A percentile compares a stretch with the other conserved stretches of the same genome.
phyloP scores from a whole-genome alignment of 2,797 vertebrate species.

The Decapterus maruadsi region DNA sequence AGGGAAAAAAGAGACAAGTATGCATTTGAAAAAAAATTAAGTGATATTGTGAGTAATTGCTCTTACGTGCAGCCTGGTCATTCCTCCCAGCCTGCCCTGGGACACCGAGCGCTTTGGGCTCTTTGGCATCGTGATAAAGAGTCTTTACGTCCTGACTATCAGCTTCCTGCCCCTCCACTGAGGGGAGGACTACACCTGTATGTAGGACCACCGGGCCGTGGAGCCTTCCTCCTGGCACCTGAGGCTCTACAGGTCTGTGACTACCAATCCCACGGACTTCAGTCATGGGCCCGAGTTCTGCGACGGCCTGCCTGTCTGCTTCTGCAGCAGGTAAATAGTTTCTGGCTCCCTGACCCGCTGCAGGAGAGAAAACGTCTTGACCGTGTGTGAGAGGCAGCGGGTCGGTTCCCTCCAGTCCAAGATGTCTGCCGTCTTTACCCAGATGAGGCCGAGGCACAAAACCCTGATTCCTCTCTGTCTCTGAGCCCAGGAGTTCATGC shows the following conservation, averaged over 20 bases:
- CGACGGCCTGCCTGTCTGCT: constrained; percentile 18
- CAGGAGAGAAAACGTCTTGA: constrained; percentile 29
- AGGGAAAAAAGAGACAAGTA: constrained; percentile 9
- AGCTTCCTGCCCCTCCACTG: constrained; percentile 39
- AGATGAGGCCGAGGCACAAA: constrained; percentile 8
- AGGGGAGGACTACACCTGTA: constrained; percentile 30
- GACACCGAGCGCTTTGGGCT: constrained; percentile 52
- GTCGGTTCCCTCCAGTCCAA: constrained; percentile 26
- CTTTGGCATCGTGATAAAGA: constrained; percentile 39
- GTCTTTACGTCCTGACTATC: constrained; percentile 49
- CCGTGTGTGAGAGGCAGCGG: constrained; percentile 37
- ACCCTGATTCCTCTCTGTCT: constrained; percentile 35
- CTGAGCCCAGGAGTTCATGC: constrained; percentile 40
- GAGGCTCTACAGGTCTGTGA: constrained; percentile 14
- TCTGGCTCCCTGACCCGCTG: constrained; percentile 25
- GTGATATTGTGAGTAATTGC: constrained; percentile 45
- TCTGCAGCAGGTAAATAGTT: constrained; percentile 15
- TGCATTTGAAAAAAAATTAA: constrained; percentile 24
- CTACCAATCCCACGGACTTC: constrained; percentile 21
- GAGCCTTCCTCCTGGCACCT: constrained; percentile 24
- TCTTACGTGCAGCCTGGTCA: constrained; percentile 69
- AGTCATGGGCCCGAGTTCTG: constrained; percentile 18
- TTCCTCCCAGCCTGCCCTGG: constrained; percentile 61
- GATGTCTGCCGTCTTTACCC: constrained; percentile 35
- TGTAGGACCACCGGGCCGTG: constrained; percentile 26